Conservation (phyloP, 2,113 vertebrate genomes). For the Malurus cyaneus region DNA sequence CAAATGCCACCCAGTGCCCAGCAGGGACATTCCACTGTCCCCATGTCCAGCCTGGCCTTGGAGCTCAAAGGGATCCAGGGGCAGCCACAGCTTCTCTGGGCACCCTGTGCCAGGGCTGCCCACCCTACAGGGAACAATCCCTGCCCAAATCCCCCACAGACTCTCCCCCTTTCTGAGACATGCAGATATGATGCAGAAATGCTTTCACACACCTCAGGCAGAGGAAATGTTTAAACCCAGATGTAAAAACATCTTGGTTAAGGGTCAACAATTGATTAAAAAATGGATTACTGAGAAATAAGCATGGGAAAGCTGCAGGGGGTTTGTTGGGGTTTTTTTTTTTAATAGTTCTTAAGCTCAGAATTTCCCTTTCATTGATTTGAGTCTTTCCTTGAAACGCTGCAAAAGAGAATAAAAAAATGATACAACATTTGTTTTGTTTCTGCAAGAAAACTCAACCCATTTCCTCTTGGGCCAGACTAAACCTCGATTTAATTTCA, state of each 20-base stretch:
- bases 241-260: neutral
- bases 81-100: neutral
- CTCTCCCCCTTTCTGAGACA: accelerated
- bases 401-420: neutral
- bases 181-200: neutral
- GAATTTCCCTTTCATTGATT: neutral
- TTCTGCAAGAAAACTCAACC: neutral
- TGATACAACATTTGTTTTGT: neutral
- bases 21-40: neutral
- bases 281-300: neutral
- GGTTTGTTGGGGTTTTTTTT: neutral
- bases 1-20: accelerated
- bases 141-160: neutral
- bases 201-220: neutral
- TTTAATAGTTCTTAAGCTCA: neutral
- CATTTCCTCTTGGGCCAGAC: neutral
- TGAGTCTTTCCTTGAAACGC: neutral
- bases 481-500: neutral
- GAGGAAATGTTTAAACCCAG: neutral
- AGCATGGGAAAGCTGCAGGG: neutral
- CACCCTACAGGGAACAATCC: neutral
- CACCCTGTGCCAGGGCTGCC: neutral
- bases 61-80: neutral
- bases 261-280: neutral
- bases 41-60: neutral